A percentile compares a stretch with the other conserved stretches of the same genome.
These are phyloP conservation scores for Microhierax caerulescens DNA, from an alignment of 2,797 vertebrate species.

Conservation along the genomic window DNA sequence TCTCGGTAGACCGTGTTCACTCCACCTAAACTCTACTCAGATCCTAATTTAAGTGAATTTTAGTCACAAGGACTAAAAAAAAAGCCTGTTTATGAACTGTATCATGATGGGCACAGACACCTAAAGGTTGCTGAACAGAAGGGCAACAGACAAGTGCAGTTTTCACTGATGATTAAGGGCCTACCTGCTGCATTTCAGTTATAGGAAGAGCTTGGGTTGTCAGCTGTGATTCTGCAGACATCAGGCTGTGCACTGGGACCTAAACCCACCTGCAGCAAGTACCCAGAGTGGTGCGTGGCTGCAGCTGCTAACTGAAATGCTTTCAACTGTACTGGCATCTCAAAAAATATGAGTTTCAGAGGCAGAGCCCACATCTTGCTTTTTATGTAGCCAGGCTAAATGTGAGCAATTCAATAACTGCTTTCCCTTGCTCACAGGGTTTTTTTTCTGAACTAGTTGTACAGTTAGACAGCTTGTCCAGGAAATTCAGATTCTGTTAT, in stretches of 20 bases:
- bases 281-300: rapidly evolving
- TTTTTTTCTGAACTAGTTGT: neutral
- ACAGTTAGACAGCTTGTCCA: neutral
- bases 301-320: neutral
- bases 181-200: rapidly evolving
- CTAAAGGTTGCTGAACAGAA: neutral
- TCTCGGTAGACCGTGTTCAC: neutral
- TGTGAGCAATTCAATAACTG: neutral
- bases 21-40: neutral
- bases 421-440: neutral
- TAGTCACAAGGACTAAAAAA: neutral
- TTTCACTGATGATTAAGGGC: neutral
- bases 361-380: neutral
- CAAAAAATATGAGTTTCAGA: neutral
- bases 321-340: neutral
- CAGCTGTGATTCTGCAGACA: neutral
- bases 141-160: neutral
- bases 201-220: neutral
- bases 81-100: rapidly evolving
- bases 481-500: neutral
- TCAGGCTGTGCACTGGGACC: rapidly evolving
- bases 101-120: neutral
- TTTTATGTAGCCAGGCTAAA: neutral
- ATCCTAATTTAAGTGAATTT: neutral
- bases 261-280: too few species aligned